phyloP scores from a whole-genome alignment of 2,888 invertebrate genomes.

The Imbricaverruca yamaguchii region DNA sequence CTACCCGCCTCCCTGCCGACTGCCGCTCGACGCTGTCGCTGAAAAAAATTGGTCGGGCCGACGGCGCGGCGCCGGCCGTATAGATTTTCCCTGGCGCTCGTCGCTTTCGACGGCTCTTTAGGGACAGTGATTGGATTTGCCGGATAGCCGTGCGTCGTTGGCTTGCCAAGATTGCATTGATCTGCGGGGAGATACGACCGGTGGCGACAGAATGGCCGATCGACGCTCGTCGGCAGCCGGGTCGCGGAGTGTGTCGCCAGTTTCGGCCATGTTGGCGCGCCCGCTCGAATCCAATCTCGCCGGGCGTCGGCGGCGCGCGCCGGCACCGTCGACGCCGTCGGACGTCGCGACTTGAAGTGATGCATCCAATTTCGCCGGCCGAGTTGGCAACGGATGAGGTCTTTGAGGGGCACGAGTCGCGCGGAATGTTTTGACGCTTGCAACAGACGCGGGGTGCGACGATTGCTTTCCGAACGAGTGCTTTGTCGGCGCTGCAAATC shows the following conservation, averaged over 20 bases:
- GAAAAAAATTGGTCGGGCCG: too few species aligned
- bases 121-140: background rate
- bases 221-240: background rate
- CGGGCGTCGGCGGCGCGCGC: background rate
- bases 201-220: too few species aligned
- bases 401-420: too few species aligned
- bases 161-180: background rate
- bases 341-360: background rate
- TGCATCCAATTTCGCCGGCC: background rate
- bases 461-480: too few species aligned
- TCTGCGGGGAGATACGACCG: background rate
- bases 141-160: conserved; percentile 4
- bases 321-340: background rate
- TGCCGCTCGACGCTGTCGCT: too few species aligned
- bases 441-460: too few species aligned
- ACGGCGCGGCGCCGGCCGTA: background rate
- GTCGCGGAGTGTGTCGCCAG: background rate
- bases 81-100: background rate
- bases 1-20: too few species aligned
- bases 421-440: too few species aligned
- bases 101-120: conserved; percentile 3
- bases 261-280: background rate
- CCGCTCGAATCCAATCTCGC: background rate
- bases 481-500: too few species aligned
- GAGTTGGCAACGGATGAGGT: too few species aligned